Evolutionary conservation across 2,888 invertebrate species (phyloP), one percentile per base, ranked within the genome.

Genomic region (Oligia fasciuncula): DNA sequence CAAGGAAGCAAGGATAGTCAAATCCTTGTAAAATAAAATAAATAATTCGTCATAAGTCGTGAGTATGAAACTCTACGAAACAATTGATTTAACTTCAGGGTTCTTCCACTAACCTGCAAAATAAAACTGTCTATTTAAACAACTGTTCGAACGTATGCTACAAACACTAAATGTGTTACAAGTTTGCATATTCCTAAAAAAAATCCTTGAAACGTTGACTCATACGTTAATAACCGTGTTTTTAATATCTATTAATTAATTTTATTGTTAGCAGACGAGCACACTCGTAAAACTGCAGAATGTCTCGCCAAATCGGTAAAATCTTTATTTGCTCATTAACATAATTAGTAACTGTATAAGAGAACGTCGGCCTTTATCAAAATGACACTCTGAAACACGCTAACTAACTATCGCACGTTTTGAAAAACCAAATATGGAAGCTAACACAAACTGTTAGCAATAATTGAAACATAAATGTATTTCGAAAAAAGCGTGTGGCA

Each of bases 381-480:
- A 80, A 66, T 73, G 29, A 69, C 78, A 73, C 68, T 65, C 2
- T 3, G 51, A 43, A 23, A 69, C 35, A 78, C 54, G n/a, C 73
- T 77, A 78, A 72, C 65, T 76, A 81, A 85, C 73, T 49, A 80
- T 83, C 60, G 67, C 79, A 87, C 85, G 81, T 86, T 81, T 79
- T 76, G 70, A 77, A 76, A 68, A 72, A 46, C 88, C 85, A 87
- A 91, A 91, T 91, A 92, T 89, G 90, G 91, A 73, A 84, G 87
- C 83, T 75, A 72, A 84, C 63, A 77, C 85, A 81, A 1, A 88
- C 80, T 85, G 82, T 79, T 85, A 78, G 87, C 84, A 93, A 93
- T 94, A 94, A 94, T 94, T 94, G 94, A 94, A 94, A 94, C 92
- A 93, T 87, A 83, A 76, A 79, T 74, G 76, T 76, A 84, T 94